phyloP scores from a whole-genome alignment of 2,113 vertebrate genomes.

The Dasyornis broadbenti region DNA sequence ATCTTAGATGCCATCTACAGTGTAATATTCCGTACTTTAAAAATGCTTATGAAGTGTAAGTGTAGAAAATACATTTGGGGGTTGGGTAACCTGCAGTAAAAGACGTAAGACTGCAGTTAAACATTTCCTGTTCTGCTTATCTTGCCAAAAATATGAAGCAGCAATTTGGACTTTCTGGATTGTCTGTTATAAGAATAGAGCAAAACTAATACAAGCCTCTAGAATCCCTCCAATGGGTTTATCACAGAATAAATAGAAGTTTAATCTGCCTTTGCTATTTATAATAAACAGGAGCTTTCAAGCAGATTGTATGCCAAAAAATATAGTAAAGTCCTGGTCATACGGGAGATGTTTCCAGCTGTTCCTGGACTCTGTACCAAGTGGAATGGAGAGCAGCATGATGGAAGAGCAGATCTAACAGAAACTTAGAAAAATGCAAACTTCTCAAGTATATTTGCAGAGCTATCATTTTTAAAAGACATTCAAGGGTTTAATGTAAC shows the following conservation, averaged over 20 bases:
- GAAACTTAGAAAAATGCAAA: background rate
- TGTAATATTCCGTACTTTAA: background rate
- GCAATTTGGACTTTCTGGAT: background rate
- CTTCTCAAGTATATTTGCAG: background rate
- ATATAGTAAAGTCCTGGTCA: background rate
- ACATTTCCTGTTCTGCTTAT: background rate
- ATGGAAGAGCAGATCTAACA: background rate
- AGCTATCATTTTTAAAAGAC: accelerated
- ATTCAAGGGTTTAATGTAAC: background rate
- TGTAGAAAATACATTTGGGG: background rate
- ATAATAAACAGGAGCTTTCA: background rate
- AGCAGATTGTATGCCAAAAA: background rate
- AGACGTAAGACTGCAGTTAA: background rate
- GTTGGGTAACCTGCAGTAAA: background rate
- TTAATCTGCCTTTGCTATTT: background rate
- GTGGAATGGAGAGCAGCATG: background rate
- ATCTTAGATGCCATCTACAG: background rate
- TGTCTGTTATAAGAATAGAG: background rate
- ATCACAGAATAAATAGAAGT: background rate
- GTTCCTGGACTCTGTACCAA: background rate
- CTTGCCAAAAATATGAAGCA: background rate
- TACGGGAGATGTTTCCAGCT: background rate
- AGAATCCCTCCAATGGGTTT: background rate
- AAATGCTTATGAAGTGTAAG: background rate
- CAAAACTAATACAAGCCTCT: background rate